Evolutionary conservation across 2,797 vertebrate species (phyloP).

Genomic region (Heterohyrax brucei): DNA sequence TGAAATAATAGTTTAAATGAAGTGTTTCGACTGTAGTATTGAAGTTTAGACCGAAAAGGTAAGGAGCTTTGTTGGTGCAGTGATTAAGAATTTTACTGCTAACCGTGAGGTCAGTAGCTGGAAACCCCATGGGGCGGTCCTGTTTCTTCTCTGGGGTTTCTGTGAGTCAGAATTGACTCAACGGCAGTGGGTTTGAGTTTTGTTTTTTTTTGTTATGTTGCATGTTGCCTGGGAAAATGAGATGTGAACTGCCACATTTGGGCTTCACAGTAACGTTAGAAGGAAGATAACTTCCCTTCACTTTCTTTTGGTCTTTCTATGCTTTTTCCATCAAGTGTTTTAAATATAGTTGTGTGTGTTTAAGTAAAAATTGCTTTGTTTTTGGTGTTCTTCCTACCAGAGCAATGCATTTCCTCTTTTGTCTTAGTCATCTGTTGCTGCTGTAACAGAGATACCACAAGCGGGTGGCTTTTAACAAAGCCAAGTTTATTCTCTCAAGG

Average conservation of each 20-base stretch:
- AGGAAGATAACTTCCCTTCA: background rate
- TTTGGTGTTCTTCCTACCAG: constrained; percentile 41
- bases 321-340: background rate
- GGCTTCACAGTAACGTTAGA: background rate
- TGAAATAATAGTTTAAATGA: constrained; percentile 4
- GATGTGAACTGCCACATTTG: background rate
- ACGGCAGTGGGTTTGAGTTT: too few species aligned
- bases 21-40: background rate
- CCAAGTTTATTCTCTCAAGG: too few species aligned
- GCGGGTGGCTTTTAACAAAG: too few species aligned
- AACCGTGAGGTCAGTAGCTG: too few species aligned
- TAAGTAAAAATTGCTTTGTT: background rate
- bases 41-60: constrained; percentile 10
- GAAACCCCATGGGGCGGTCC: too few species aligned
- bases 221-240: background rate
- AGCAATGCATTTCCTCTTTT: background rate
- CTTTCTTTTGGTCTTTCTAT: background rate
- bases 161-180: too few species aligned
- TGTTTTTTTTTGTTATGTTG: background rate
- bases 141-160: too few species aligned
- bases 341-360: background rate
- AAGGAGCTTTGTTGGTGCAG: too few species aligned
- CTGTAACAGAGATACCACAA: too few species aligned
- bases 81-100: too few species aligned
- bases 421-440: too few species aligned